Percentiles rank a stretch among this genome's conserved stretches.
Conservation (phyloP, 1,140 invertebrate species). For the Cryptotermes secundus region DNA sequence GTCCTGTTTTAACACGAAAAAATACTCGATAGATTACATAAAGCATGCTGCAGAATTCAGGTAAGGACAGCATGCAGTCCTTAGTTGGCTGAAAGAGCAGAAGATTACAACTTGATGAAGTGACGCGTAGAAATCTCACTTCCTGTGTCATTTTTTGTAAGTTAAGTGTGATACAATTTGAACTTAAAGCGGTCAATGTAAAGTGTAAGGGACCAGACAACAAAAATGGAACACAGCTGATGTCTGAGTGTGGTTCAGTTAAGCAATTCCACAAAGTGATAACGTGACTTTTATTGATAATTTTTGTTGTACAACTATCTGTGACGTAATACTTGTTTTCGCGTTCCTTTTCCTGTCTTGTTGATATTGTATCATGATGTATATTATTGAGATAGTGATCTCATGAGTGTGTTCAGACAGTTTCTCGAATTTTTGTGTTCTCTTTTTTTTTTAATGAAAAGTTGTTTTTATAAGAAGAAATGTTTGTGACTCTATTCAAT, state of each 20-base stretch:
- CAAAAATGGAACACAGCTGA: neutral
- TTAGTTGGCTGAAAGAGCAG: no score
- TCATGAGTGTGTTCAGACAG: neutral
- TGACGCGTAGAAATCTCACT: neutral
- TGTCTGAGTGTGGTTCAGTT: neutral
- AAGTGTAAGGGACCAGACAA: neutral
- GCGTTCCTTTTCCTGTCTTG: neutral
- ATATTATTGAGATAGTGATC: neutral
- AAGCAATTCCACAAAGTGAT: neutral
- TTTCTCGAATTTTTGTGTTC: neutral
- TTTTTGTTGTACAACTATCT: neutral
- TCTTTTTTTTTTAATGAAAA: neutral
- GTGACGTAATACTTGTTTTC: neutral
- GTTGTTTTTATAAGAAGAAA: neutral
- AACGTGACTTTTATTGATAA: neutral
- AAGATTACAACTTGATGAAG: no score
- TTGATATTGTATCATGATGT: neutral
- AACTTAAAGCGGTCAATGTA: neutral
- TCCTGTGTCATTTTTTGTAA: neutral
- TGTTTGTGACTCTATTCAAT: no score
- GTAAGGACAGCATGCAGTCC: no score
- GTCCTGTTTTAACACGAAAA: no score
- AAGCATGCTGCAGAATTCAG: no score
- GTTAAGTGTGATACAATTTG: neutral
- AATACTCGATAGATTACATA: no score